Conservation (phyloP, 2,888 invertebrate species). For the Aethes cnicana region DNA sequence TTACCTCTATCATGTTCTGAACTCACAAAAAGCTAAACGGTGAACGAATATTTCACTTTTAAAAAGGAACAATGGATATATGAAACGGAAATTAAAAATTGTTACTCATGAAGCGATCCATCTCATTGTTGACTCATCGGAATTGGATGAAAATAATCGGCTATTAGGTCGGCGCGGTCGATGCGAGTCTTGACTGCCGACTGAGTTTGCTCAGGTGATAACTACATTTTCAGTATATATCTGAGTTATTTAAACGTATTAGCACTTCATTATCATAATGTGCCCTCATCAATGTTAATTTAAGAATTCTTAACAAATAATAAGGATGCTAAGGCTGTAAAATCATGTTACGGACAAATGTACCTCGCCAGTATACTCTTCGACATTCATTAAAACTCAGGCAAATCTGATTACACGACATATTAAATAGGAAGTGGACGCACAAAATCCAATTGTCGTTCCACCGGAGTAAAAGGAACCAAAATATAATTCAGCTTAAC, state of each 20-base stretch:
- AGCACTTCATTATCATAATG: too few species aligned
- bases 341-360: too few species aligned
- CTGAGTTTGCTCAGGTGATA: background rate
- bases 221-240: background rate
- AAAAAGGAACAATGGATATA: constrained; percentile 9
- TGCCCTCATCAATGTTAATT: too few species aligned
- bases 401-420: too few species aligned
- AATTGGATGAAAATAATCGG: constrained; percentile 15
- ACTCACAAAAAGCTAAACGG: constrained; percentile 18
- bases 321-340: too few species aligned
- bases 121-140: constrained; percentile 21
- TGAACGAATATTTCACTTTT: constrained; percentile 12
- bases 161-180: constrained; percentile 1
- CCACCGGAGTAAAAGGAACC: background rate
- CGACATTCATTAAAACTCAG: too few species aligned
- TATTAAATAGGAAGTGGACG: too few species aligned
- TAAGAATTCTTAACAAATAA: too few species aligned
- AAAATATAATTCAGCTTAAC: constrained; percentile 1
- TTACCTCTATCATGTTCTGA: constrained; percentile 40
- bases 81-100: constrained; percentile 23
- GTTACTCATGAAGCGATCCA: constrained; percentile 18
- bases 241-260: background rate
- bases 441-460: too few species aligned
- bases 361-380: too few species aligned
- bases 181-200: background rate